Evolutionary conservation across 2,888 invertebrate genomes (phyloP).

Genomic region (Poecilus cupreus): DNA sequence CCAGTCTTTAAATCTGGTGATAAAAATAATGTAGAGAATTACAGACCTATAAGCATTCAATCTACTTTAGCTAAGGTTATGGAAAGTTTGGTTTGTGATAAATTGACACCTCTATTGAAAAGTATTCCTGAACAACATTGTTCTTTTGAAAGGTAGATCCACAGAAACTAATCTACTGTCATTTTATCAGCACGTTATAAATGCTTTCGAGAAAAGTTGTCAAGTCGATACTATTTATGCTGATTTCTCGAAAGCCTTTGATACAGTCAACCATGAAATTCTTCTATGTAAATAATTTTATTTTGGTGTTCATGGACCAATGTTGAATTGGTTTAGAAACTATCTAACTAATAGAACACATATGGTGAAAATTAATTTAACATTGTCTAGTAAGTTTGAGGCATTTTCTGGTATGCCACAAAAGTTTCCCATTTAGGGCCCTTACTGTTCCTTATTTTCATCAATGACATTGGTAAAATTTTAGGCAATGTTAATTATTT

Average conservation of each 20-base stretch:
- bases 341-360: background rate
- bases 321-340: background rate
- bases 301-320: background rate
- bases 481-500: no score
- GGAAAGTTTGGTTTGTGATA: no score
- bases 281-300: background rate
- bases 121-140: no score
- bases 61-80: no score
- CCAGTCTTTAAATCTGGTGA: no score
- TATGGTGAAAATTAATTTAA: background rate
- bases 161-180: background rate
- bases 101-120: no score
- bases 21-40: no score
- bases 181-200: background rate
- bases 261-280: background rate
- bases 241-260: background rate
- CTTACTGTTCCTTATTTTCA: no score
- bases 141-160: background rate
- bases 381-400: background rate
- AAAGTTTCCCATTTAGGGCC: no score
- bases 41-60: no score
- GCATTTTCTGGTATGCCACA: no score
- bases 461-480: no score
- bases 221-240: background rate
- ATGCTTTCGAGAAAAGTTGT: background rate